Percentiles rank a stretch among this genome's conserved stretches.
Conservation (phyloP, 2,888 invertebrate genomes). For the Timandra comae region DNA sequence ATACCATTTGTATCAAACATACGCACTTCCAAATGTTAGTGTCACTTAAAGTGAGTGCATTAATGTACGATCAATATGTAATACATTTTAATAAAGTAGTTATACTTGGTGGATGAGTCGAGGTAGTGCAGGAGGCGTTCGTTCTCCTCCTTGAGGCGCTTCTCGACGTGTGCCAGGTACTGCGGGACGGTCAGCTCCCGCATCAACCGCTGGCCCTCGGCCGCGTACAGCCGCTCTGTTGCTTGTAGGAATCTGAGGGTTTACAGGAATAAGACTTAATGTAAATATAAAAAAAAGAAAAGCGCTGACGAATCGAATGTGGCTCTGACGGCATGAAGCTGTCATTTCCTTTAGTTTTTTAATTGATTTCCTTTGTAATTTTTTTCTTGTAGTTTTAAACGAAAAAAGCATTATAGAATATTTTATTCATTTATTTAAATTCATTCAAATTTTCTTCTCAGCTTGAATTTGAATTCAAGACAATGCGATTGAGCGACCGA, state of each 20-base stretch:
- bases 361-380: too few species aligned
- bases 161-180: conserved; percentile 97
- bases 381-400: too few species aligned
- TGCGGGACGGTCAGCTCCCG: conserved; percentile 95
- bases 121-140: conserved; percentile 95
- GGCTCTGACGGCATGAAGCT: too few species aligned
- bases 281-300: background rate
- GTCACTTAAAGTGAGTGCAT: background rate
- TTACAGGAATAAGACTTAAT: background rate
- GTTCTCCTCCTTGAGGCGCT: conserved; percentile 94
- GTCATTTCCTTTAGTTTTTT: too few species aligned
- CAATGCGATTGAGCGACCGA: too few species aligned
- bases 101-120: conserved; percentile 93
- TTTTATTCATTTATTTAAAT: too few species aligned
- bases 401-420: too few species aligned
- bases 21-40: background rate
- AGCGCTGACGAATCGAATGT: background rate
- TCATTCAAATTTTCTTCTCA: too few species aligned
- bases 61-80: too few species aligned
- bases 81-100: conserved; percentile 14
- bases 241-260: conserved; percentile 89
- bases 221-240: conserved; percentile 94
- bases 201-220: conserved; percentile 95
- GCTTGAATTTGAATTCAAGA: too few species aligned
- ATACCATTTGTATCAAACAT: background rate